Base-by-base conservation (phyloP, 2,113 vertebrate genomes). In the Petrocephalus zakoni region DNA sequence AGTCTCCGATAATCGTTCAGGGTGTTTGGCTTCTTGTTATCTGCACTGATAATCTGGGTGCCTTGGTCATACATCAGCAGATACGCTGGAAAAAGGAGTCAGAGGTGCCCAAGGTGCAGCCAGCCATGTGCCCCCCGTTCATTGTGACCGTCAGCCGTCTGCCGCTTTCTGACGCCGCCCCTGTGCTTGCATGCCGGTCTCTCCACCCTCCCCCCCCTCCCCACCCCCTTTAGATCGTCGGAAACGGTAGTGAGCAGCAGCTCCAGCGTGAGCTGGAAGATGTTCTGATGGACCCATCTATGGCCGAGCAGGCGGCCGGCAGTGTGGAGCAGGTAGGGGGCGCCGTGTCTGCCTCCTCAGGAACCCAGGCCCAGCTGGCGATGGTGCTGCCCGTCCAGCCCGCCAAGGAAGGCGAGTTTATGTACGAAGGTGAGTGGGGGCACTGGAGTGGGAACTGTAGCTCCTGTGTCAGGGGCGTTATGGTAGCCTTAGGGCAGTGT, bases 241-340 rank as follows among this genome's bases (percentile, higher is more conserved):
- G 98, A 87, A 99, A 99, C 97, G 98, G 98, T 91, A 99, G 98
- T 88, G 98, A 99, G 88, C 98, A 99, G 95, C 97, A 99, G 94
- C 96, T 99, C 87, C 97, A 96, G 93, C 96, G 96, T 91, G 98
- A 99, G 90, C 95, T 99, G 42, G 98, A 98, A 87, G 98, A 99
- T 92, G 96, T 99, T 90, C 96, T 99, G 92, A 99, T 99, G 98
- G 98, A 99, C 91, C 97, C 98, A 10, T 98, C 96, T 9, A 87
- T 97, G 90, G 96, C 97, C n/a, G 97, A 97, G 89, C 95, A 92
- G 86, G 89, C 94, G 88, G 86, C 94, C 87, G 94, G 93, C 21
- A 93, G 93, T 19, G 92, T 90, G 19, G 95, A 96, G 47, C 95
- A 94, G 89, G 93, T 91, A 55, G 94, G 95, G 78, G 94, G 94